phyloP scores from a whole-genome alignment of 2,888 invertebrate species.

The Atrina japonica region DNA sequence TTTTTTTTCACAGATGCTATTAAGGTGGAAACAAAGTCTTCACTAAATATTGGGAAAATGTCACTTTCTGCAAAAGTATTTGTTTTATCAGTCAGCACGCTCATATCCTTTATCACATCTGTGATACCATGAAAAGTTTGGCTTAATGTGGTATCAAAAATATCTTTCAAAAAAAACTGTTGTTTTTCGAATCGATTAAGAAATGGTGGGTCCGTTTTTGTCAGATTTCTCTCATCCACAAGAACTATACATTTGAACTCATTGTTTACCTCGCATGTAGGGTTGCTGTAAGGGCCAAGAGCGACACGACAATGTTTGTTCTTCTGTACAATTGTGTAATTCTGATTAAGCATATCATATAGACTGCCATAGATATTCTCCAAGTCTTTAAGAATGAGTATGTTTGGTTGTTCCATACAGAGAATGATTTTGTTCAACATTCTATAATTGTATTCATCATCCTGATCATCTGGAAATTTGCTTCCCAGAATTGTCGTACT shows the following conservation, averaged over 20 bases:
- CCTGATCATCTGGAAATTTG: slow-evolving; percentile 63
- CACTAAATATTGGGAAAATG: slow-evolving; percentile 54
- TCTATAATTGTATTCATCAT: slow-evolving; percentile 65
- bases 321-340: slow-evolving; percentile 59
- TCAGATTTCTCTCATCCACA: slow-evolving; percentile 54
- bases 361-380: slow-evolving; percentile 61
- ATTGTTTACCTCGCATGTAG: slow-evolving; percentile 63
- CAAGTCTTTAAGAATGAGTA: slow-evolving; percentile 61
- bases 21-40: slow-evolving; percentile 52
- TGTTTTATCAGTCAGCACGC: slow-evolving; percentile 11
- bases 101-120: slow-evolving; percentile 25
- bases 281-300: slow-evolving; percentile 64
- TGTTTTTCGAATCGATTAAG: slow-evolving; percentile 73
- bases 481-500: slow-evolving; percentile 62
- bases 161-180: slow-evolving; percentile 60
- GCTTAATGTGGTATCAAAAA: slow-evolving; percentile 33
- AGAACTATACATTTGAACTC: slow-evolving; percentile 66
- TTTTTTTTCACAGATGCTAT: slow-evolving; percentile 41
- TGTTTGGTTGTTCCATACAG: slow-evolving; percentile 66
- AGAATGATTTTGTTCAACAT: slow-evolving; percentile 63
- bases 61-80: slow-evolving; percentile 39
- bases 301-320: slow-evolving; percentile 64
- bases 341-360: slow-evolving; percentile 68
- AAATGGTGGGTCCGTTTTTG: slow-evolving; percentile 64
- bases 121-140: slow-evolving; percentile 33